Conservation (phyloP, 2,797 vertebrate species). For the Artibeus jamaicensis region DNA sequence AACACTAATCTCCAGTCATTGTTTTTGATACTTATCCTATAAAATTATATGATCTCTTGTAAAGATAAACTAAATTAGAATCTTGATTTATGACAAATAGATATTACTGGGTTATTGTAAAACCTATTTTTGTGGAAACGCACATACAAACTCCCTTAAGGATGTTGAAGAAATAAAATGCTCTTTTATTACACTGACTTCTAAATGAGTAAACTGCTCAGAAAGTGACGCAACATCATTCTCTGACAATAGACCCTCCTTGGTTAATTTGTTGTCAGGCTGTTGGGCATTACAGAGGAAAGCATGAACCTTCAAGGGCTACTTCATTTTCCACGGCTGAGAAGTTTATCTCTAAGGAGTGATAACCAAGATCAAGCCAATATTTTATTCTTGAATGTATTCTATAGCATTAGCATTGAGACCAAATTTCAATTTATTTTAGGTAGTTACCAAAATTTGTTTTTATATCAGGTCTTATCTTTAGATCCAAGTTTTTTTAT, state of each 20-base stretch:
- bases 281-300: not conserved
- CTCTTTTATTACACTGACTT: not conserved
- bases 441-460: slow-evolving; percentile 71
- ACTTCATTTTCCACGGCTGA: slow-evolving; percentile 2
- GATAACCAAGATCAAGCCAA: slow-evolving; percentile 36
- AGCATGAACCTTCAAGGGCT: not conserved
- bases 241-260: not conserved
- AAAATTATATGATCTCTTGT: not conserved
- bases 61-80: not conserved
- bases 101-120: not conserved
- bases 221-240: not conserved
- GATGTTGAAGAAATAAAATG: not conserved
- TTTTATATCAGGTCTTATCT: slow-evolving; percentile 70
- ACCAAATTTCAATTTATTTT: slow-evolving; percentile 69
- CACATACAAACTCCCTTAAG: not conserved
- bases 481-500: slow-evolving; percentile 62
- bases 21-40: not conserved
- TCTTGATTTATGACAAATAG: not conserved
- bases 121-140: not conserved
- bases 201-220: not conserved
- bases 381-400: slow-evolving; percentile 49
- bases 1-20: not conserved
- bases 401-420: slow-evolving; percentile 56
- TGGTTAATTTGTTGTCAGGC: not conserved
- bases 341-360: slow-evolving; percentile 14